Base-by-base conservation (phyloP, 2,888 invertebrate genomes). In the Acleris cristana region DNA sequence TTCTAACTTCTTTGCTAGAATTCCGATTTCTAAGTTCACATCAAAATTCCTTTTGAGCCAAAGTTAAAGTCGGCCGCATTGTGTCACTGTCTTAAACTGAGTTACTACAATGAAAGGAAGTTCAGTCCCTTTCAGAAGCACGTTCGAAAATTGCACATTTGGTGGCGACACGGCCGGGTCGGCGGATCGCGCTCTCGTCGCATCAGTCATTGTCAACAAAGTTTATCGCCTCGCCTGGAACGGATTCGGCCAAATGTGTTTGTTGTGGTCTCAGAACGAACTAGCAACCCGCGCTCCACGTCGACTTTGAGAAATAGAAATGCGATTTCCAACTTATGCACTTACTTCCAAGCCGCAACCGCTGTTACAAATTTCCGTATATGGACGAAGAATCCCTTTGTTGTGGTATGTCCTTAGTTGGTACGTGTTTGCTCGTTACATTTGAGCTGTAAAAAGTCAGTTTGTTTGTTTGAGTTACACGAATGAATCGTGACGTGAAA, bases 201-300 rank as follows among this genome's bases (percentile, higher is more conserved):
- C 87, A 89, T 90, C 88, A 86, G 85, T 89, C 88, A 87, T 88
- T 89, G 90, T 90, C 90, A 89, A 87, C 87, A 85, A 89, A 88
- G 81, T 89, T 88, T 87, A 85, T 86, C 83, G 81, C 80, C 69
- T 65, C 66, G 75, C 71, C 72, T 73, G 74, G 75, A 77, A 79
- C 79, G 77, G 83, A 82, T 83, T 83, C 82, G 78, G 76, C 80
- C 78, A 81, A 85, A 87, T 85, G 86, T 89, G 85, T 89, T 88
- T 88, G 84, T 84, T 86, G 87, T 84, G 85, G 85, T 83, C 81
- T 79, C 77, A 64, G 75, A 79, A 76, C 76, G 77, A 80, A 79
- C 78, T 79, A 74, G 71, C 71, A 70, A 63, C 69, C 74, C 74
- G 71, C 61, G 49, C 69, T 54, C 61, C 56, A 64, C 49, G 67